Base-by-base conservation (phyloP, 37 sponge, comb jelly and placozoan genomes). In the Amphimedon queenslandica region DNA sequence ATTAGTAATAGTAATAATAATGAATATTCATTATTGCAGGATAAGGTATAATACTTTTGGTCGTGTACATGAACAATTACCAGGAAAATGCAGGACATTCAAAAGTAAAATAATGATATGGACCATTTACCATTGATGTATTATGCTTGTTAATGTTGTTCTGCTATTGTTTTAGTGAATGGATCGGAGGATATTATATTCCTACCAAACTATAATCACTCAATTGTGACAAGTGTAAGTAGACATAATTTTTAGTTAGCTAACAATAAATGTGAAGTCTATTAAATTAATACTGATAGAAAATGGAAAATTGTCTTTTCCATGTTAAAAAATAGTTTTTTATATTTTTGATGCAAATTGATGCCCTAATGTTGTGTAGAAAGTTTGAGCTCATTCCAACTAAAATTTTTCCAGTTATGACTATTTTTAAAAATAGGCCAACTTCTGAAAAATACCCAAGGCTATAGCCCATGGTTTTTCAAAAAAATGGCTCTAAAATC, bases 181-280 rank as follows among this genome's bases (percentile, higher is more conserved):
- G 80, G 80, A 2, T 39, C 80, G 42, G 80, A 80, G 53, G 80
- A 80, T 31, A 41, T 80, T 23, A 61, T 63, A 2, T 66, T 80
- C 38, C 37, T 70, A 20, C 72, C 80, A 6, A 80, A n/a, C n/a
- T n/a, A 80, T 61, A 43, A 80, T 37, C 80, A 80, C 3, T 71
- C 71, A 0, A 39, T 80, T 25, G 63, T 80, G 1, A 60, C 65
- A 34, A 80, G 80, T 80, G 80, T 80, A 64, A 80, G 80, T 42
- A 33, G 5, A 69, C 13, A n/a, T n/a, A n/a, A n/a, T n/a, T n/a
- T n/a, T n/a, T n/a, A n/a, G n/a, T n/a, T n/a, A n/a, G n/a, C n/a
- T n/a, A n/a, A n/a, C n/a, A n/a, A n/a, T n/a, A n/a, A n/a, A n/a
- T n/a, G n/a, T n/a, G n/a, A n/a, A n/a, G n/a, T n/a, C n/a, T n/a